Base-by-base conservation (phyloP, 1,140 invertebrate genomes). In the Meteorus sp. region DNA sequence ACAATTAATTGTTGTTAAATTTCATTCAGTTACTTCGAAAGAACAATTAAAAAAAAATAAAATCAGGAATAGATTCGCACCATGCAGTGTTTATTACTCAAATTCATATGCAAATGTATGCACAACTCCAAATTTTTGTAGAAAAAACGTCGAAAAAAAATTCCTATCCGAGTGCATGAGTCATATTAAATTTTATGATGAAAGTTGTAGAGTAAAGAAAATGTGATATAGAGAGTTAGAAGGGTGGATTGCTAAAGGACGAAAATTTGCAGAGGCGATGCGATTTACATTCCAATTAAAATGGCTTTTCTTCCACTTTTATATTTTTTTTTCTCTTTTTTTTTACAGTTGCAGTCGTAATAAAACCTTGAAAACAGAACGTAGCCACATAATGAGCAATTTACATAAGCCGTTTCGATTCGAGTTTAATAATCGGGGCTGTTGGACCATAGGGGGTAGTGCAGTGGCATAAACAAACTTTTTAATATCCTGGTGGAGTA, bases 261-360 rank as follows among this genome's bases (percentile, higher is more conserved):
- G 20, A 27, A 52, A 52, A 52, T 35, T 22, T 41, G 25, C 27
- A 31, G 50, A 47, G 44, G 33, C 13, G 27, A n/a, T 50, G 17
- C 47, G 60, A 72, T 72, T 72, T 72, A 72, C 70, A 71, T 71
- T 70, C 60, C 70, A 72, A 72, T 71, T 71, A 71, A 70, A 71
- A 62, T 55, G 37, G 35, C 47, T 55, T 50, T 25, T 33, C 31
- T 15, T 31, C 35, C 33, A 44, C 37, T 51, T 13, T 44, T 15
- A 5, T 22, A 19, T 27, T 7, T 47, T 3, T 23, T 20, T 58
- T 23, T 25, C 33, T 58, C 47, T 41, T 58, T 19, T 39, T 6
- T 31, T 20, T 22, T 25, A 44, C 33, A 47, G 20, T 35, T 48
- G n/a, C 5, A 22, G 7, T 9, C 44, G 39, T 63, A 63, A 70